Evolutionary conservation across 2,797 vertebrate species (phyloP).

Genomic region (Aldrovandia affinis): DNA sequence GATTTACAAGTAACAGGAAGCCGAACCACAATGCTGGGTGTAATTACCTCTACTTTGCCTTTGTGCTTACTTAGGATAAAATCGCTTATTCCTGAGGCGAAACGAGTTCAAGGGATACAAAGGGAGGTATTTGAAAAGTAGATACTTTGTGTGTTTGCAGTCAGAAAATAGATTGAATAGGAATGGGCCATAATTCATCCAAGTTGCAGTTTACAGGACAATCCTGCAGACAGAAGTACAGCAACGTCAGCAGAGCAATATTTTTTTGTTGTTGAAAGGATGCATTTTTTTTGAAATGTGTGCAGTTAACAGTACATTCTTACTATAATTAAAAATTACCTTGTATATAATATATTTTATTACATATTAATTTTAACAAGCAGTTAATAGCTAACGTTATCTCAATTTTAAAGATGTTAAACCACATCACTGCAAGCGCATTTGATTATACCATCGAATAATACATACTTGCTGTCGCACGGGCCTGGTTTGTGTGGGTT

Average conservation of each 20-base stretch:
- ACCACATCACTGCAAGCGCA: not conserved
- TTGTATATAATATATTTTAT: too few relatives aligned
- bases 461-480: not conserved
- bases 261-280: not conserved
- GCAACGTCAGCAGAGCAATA: not conserved
- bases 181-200: not conserved
- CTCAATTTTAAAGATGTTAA: not conserved
- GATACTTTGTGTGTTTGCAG: not conserved
- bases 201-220: not conserved
- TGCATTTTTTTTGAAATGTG: not conserved
- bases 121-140: not conserved
- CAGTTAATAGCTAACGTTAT: not conserved
- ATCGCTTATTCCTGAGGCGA: not conserved
- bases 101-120: not conserved
- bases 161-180: not conserved
- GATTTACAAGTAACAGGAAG: not conserved
- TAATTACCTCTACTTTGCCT: conserved; percentile 1
- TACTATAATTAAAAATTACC: not conserved
- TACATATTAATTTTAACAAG: too few relatives aligned
- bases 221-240: not conserved
- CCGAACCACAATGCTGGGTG: not conserved
- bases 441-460: conserved; percentile 1
- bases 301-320: not conserved
- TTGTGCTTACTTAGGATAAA: not conserved
- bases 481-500: not conserved